phyloP scores from a whole-genome alignment of 2,888 invertebrate genomes.

The Andrena camellia region DNA sequence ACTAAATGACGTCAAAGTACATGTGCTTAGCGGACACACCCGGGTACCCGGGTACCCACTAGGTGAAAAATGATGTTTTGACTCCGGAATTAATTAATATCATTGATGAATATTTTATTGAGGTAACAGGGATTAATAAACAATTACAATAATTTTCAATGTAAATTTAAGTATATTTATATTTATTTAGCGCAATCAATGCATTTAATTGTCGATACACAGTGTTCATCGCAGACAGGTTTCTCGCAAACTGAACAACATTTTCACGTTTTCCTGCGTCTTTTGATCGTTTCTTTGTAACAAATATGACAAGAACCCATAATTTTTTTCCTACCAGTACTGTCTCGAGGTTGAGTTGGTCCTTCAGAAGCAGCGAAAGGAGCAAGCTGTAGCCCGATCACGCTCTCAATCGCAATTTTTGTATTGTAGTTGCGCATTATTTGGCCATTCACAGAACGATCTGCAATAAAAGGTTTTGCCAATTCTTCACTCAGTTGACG shows the following conservation, averaged over 20 bases:
- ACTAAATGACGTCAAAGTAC: not conserved
- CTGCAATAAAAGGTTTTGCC: slow-evolving; percentile 56
- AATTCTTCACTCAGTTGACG: slow-evolving; percentile 58
- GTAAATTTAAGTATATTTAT: not conserved
- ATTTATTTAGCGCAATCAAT: not conserved
- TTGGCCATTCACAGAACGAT: slow-evolving; percentile 53
- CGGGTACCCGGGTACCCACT: not conserved
- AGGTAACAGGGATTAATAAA: not conserved
- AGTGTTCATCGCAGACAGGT: not conserved
- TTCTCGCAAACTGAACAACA: slow-evolving; percentile 16
- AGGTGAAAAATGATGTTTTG: not conserved
- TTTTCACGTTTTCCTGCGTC: slow-evolving; percentile 50
- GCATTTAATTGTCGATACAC: not conserved
- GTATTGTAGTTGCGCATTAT: slow-evolving; percentile 40
- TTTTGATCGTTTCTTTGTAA: slow-evolving; percentile 38
- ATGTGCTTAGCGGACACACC: too few relatives aligned
- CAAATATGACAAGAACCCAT: slow-evolving; percentile 46
- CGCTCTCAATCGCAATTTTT: slow-evolving; percentile 50
- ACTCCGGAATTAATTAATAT: not conserved
- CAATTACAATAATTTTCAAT: not conserved
- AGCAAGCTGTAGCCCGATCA: slow-evolving; percentile 18
- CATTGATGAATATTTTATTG: not conserved
- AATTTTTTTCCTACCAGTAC: slow-evolving; percentile 41
- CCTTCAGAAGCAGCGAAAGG: not conserved
- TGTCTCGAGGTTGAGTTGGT: slow-evolving; percentile 4